phyloP scores from a whole-genome alignment of 2,888 invertebrate species.

The Drepana falcataria region DNA sequence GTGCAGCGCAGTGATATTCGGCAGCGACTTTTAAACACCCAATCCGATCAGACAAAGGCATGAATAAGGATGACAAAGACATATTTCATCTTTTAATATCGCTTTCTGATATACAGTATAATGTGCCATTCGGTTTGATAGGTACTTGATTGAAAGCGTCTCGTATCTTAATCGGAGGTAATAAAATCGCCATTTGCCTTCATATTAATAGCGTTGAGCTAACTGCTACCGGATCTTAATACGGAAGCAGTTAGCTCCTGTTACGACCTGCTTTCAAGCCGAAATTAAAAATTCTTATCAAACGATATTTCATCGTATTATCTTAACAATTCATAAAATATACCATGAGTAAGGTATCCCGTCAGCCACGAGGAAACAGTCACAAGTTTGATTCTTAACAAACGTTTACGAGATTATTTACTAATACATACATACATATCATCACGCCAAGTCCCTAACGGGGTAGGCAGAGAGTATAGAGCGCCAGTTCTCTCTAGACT shows the following conservation, averaged over 20 bases:
- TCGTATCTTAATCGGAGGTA: conserved; percentile 8
- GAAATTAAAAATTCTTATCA: no score
- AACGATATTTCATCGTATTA: no score
- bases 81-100: conserved; percentile 1
- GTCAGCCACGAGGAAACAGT: no score
- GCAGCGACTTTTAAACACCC: neutral
- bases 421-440: no score
- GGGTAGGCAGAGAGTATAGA: no score
- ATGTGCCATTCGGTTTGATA: conserved; percentile 15
- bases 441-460: no score
- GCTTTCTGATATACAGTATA: conserved; percentile 5
- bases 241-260: conserved; percentile 34
- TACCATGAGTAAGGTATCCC: no score
- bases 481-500: no score
- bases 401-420: no score
- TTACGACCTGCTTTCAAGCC: neutral
- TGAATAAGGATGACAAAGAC: neutral
- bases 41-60: neutral
- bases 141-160: conserved; percentile 20
- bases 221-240: conserved; percentile 1
- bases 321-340: no score
- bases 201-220: conserved; percentile 22
- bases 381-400: no score
- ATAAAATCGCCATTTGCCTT: conserved; percentile 25
- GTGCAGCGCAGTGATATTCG: no score